These are phyloP conservation scores for Heliangelus exortis DNA, from an alignment of 2,797 vertebrate species.

Conservation along the genomic window DNA sequence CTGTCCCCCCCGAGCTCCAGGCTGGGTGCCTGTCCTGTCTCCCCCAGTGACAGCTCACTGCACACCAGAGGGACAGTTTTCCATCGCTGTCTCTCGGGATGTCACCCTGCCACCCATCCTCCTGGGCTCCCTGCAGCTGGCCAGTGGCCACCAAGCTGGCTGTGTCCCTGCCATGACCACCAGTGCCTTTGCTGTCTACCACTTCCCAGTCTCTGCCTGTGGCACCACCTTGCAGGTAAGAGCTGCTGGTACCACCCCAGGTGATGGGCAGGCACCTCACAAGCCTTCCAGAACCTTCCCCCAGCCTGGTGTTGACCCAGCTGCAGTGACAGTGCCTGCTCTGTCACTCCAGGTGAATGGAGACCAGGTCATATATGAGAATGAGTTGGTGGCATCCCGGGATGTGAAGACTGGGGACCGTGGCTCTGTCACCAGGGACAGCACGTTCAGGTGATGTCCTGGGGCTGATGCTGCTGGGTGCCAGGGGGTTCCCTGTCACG, in stretches of 20 bases:
- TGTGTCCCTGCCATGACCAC: constrained; percentile 52
- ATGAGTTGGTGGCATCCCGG: constrained; percentile 51
- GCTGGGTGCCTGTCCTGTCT: background rate
- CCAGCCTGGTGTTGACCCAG: background rate
- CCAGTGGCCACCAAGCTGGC: background rate
- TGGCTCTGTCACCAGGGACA: constrained; percentile 68
- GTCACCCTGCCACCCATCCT: constrained; percentile 52
- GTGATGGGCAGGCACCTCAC: background rate
- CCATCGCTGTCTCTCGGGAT: constrained; percentile 47
- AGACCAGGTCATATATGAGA: constrained; percentile 53
- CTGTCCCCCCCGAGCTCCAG: background rate
- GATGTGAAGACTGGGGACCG: constrained; percentile 17
- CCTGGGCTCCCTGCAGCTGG: constrained; percentile 60
- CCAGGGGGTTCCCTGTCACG: no score
- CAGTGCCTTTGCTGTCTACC: constrained; percentile 54
- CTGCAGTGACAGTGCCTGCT: background rate
- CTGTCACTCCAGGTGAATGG: constrained; percentile 39
- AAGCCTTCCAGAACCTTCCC: background rate
- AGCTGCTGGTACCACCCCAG: background rate
- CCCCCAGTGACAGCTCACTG: constrained; percentile 70
- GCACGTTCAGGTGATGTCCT: constrained; percentile 65
- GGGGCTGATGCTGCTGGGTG: background rate
- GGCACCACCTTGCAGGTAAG: constrained; percentile 66
- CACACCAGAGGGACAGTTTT: constrained; percentile 48
- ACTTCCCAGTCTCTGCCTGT: constrained; percentile 69